A percentile compares a stretch with the other conserved stretches of the same genome.
These are phyloP conservation scores for Sturnira hondurensis DNA, from an alignment of 2,113 vertebrate species.

Conservation along the genomic window DNA sequence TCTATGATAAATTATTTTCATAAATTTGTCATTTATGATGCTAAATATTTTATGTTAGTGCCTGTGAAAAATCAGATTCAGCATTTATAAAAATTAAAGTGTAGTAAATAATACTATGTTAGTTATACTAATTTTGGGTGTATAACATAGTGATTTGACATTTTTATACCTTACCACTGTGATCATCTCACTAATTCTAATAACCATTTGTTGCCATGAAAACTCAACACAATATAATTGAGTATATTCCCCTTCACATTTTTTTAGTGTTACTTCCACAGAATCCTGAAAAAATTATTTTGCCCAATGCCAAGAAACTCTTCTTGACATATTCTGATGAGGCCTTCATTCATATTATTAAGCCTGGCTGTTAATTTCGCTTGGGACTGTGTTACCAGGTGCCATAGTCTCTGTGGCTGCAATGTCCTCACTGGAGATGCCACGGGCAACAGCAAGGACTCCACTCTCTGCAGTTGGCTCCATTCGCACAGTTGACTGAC, in stretches of 20 bases:
- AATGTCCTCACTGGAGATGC: neutral
- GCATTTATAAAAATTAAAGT: neutral
- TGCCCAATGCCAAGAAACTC: neutral
- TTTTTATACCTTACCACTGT: neutral
- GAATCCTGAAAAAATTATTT: neutral
- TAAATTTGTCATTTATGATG: neutral
- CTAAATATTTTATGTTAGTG: neutral
- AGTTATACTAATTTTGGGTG: neutral
- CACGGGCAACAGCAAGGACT: neutral
- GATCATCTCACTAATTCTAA: neutral
- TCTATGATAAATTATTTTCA: neutral
- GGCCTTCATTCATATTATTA: neutral
- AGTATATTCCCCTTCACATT: neutral
- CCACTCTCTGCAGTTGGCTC: neutral
- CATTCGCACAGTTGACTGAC: neutral
- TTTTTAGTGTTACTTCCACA: neutral
- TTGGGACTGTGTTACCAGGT: neutral
- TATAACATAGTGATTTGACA: neutral
- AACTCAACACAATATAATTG: neutral
- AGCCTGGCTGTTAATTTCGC: neutral
- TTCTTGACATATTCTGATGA: neutral
- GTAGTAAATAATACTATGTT: neutral
- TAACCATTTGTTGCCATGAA: neutral
- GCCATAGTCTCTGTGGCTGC: neutral
- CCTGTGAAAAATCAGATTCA: neutral